phyloP scores from a whole-genome alignment of 2,797 vertebrate species.

The Coregonus suidteri region DNA sequence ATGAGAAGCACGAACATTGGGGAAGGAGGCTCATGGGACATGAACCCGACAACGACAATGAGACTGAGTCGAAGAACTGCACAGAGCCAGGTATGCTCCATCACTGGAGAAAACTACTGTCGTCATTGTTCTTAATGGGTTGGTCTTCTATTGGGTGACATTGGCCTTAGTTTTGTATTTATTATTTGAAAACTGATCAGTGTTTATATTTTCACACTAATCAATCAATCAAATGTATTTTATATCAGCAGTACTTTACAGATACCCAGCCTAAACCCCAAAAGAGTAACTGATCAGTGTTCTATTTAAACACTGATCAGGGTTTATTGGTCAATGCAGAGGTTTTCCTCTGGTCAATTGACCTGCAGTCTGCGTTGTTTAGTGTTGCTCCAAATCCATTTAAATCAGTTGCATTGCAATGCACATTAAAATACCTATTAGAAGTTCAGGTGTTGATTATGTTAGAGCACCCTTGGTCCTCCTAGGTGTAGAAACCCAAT shows the following conservation, averaged over 20 bases:
- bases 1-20: slow-evolving; percentile 61
- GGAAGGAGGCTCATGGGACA: slow-evolving; percentile 76
- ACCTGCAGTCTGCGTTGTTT: too few species aligned
- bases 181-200: not conserved
- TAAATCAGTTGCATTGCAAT: slow-evolving; percentile 31
- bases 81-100: slow-evolving; percentile 72
- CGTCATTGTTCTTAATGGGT: too few species aligned
- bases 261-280: too few species aligned
- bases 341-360: too few species aligned
- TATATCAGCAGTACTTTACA: too few species aligned
- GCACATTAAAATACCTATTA: slow-evolving; percentile 41
- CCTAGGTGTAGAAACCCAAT: slow-evolving; percentile 32
- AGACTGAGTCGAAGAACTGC: slow-evolving; percentile 73
- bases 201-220: too few species aligned
- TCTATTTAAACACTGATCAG: too few species aligned
- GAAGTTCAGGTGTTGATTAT: slow-evolving; percentile 47
- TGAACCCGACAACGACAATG: slow-evolving; percentile 37
- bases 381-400: slow-evolving; percentile 25
- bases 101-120: not conserved
- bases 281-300: too few species aligned
- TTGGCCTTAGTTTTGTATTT: not conserved
- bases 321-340: too few species aligned
- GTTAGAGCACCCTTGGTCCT: slow-evolving; percentile 33
- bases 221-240: not conserved
- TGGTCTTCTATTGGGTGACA: too few species aligned